Conservation (phyloP, 2,113 vertebrate genomes). For the Verasper variegatus region DNA sequence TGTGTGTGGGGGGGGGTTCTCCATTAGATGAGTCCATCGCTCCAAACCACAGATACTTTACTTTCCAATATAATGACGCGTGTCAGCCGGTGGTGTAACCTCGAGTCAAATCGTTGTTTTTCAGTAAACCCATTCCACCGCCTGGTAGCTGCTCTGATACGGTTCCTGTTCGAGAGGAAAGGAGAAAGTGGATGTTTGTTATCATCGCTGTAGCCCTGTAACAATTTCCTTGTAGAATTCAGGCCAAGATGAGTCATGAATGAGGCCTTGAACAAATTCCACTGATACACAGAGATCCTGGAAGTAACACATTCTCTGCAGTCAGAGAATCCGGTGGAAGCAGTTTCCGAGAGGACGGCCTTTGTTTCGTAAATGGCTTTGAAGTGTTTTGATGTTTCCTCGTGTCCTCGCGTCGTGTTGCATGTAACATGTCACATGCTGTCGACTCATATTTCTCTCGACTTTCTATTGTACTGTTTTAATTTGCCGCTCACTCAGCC, state of each 20-base stretch:
- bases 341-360: background rate
- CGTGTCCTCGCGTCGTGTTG: background rate
- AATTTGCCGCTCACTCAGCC: background rate
- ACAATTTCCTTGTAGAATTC: slow-evolving; percentile 56
- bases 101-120: no score
- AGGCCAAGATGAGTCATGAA: slow-evolving; percentile 64
- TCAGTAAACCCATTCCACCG: slow-evolving; percentile 13
- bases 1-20: no score
- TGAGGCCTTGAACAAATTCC: slow-evolving; percentile 55
- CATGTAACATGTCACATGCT: background rate
- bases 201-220: slow-evolving; percentile 9
- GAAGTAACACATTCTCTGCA: slow-evolving; percentile 35
- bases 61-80: no score
- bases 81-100: no score
- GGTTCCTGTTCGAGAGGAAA: slow-evolving; percentile 11
- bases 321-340: background rate
- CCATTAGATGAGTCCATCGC: no score
- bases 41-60: no score
- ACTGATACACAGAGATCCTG: slow-evolving; percentile 31
- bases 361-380: background rate
- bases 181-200: slow-evolving; percentile 33
- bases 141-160: slow-evolving; percentile 13
- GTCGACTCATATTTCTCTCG: background rate
- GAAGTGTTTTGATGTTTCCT: background rate
- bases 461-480: background rate